phyloP scores from a whole-genome alignment of 2,113 vertebrate genomes.

The Gobius niger region DNA sequence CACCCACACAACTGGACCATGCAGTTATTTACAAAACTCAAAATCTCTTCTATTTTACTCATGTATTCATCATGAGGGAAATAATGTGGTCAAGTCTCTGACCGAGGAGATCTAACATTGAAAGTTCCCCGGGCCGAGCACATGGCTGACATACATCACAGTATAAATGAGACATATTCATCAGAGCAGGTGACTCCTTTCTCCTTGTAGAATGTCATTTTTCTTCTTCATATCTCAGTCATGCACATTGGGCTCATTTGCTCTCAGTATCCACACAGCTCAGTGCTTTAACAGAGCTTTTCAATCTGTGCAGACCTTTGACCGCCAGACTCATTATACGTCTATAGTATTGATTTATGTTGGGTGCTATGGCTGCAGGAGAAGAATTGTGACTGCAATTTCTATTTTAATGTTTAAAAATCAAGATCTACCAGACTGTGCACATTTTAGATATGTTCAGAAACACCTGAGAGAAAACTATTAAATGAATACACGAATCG shows the following conservation, averaged over 20 bases:
- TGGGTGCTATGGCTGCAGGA: no score
- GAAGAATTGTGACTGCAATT: no score
- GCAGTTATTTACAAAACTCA: no score
- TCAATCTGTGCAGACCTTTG: conserved; percentile 11
- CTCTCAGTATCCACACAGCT: neutral
- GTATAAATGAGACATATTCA: conserved; percentile 35
- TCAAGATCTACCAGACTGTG: no score
- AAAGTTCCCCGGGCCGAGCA: neutral
- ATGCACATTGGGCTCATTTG: neutral
- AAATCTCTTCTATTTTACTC: no score
- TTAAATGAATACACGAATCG: no score
- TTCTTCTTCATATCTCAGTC: conserved; percentile 10
- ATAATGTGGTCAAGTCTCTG: neutral
- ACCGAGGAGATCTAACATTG: neutral
- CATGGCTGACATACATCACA: conserved; percentile 8
- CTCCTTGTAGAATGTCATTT: conserved; percentile 25
- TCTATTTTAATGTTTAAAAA: no score
- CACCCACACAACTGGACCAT: no score
- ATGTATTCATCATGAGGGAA: no score
- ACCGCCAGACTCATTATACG: neutral
- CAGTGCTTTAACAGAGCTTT: neutral
- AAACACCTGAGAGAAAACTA: no score
- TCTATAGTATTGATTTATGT: no score
- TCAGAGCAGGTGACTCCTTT: conserved; percentile 28
- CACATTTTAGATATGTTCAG: no score